Evolutionary conservation across 2,888 invertebrate genomes (phyloP), one percentile per base, ranked within the genome.

Genomic region (Ferdinandea cuprea): DNA sequence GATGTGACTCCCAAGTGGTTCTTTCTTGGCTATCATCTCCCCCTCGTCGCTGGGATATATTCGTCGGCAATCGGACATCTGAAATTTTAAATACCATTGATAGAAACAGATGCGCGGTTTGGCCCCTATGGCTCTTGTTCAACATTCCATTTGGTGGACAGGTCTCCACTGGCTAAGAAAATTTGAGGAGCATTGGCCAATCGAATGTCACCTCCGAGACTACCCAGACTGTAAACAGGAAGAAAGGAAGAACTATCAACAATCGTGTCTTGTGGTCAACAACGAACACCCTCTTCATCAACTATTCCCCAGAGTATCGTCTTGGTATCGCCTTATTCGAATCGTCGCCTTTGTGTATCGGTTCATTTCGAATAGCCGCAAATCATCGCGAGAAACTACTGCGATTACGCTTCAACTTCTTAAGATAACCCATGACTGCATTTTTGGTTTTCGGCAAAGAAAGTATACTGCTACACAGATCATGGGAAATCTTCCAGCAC

Each of bases 131-230:
- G 11, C 32, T 11, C 37, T 85, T 0, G 7, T 71, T 6, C 15
- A 59, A 2, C 78, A 66, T 35, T 11, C 52, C 0, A 37, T 86
- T 5, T 85, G 86, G 85, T 86, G 85, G 85, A 32, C 46, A 6
- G 85, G 86, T 11, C 85, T 80, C 0, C 17, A 11, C 2, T 86
- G 74, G 80, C 40, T 84, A 19, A 15, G 11, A 28, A 8, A 32
- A 9, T 11, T 44, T 17, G 17, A 46, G n/a, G 15, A 32, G 0
- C 32, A n/a, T 0, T 66, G 56, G 44, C 56, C 65, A 4, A 78
- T 35, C 15, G 17, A 2, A 13, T 6, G 3, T 0, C 21, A 52
- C 3, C 11, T 32, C 5, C 21, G 32, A 11, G 52, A 52, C 4
- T 6, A 56, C 1, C 56, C 37, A n/a, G 21, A 13, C 11, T 56